Evolutionary conservation across 2,113 vertebrate genomes (phyloP).

Genomic region (Micromys minutus): DNA sequence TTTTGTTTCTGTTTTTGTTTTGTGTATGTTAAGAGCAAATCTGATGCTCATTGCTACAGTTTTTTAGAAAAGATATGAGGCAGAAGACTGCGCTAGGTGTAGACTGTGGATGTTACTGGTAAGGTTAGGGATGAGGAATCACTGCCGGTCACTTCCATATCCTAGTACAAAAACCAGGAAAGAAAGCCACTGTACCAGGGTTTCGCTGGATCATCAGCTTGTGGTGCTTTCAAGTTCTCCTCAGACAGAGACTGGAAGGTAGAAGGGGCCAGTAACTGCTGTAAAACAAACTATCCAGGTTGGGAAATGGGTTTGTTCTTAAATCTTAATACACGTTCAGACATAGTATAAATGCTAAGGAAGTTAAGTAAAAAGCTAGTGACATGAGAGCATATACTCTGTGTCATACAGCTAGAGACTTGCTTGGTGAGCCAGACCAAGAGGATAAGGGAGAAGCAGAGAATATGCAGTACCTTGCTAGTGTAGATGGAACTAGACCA

Average conservation of each 20-base stretch:
- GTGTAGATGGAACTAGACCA: not conserved
- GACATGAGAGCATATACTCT: not conserved
- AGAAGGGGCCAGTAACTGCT: not conserved
- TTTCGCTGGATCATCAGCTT: not conserved
- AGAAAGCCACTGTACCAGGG: not conserved
- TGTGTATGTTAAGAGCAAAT: slow-evolving; percentile 1
- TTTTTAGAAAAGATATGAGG: not conserved
- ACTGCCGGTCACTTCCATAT: not conserved
- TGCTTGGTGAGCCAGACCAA: not conserved
- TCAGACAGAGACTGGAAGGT: not conserved
- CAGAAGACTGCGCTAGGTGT: not conserved
- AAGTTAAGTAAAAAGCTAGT: not conserved
- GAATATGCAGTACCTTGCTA: not conserved
- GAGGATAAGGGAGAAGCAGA: not conserved
- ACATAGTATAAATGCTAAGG: not conserved
- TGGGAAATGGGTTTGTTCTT: not conserved
- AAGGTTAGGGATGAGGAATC: slow-evolving; percentile 24
- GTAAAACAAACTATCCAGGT: not conserved
- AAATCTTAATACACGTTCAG: not conserved
- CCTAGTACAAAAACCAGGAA: not conserved
- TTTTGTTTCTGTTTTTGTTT: not conserved
- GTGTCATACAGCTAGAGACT: not conserved
- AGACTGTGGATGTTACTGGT: not conserved
- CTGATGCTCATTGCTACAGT: not conserved
- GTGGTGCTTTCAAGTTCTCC: not conserved